These are phyloP conservation scores for Sciurus niger DNA, from an alignment of 2,113 vertebrate species.

Conservation along the genomic window DNA sequence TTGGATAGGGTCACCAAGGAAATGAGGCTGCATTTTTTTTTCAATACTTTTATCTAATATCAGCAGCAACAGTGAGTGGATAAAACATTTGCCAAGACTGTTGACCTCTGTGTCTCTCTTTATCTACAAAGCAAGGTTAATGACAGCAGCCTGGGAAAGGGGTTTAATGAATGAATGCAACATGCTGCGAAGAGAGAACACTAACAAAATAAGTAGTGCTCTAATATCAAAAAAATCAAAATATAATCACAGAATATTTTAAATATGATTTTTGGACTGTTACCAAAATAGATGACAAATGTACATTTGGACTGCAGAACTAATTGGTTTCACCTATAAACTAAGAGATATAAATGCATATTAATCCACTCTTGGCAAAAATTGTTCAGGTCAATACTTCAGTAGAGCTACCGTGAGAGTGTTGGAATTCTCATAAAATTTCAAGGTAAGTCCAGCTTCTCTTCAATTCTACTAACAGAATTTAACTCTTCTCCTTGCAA, in stretches of 20 bases:
- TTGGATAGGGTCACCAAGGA: conserved; percentile 52
- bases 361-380: conserved; percentile 57
- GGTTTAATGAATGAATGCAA: conserved; percentile 41
- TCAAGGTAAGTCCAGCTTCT: conserved; percentile 11
- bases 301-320: neutral
- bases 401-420: neutral
- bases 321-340: neutral
- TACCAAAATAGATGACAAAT: conserved; percentile 5
- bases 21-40: conserved; percentile 56
- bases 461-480: neutral
- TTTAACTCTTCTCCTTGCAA: neutral
- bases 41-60: conserved; percentile 62
- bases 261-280: conserved; percentile 24
- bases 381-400: neutral
- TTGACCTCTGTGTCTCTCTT: conserved; percentile 68
- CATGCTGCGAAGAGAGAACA: conserved; percentile 27
- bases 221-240: neutral
- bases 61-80: conserved; percentile 60
- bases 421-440: neutral
- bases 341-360: neutral
- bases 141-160: conserved; percentile 37
- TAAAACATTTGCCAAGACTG: conserved; percentile 66
- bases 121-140: conserved; percentile 79
- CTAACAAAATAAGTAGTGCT: conserved; percentile 27
- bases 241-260: conserved; percentile 19